These are phyloP conservation scores for Altica lythri DNA, from an alignment of 2,888 invertebrate genomes.

Conservation along the genomic window DNA sequence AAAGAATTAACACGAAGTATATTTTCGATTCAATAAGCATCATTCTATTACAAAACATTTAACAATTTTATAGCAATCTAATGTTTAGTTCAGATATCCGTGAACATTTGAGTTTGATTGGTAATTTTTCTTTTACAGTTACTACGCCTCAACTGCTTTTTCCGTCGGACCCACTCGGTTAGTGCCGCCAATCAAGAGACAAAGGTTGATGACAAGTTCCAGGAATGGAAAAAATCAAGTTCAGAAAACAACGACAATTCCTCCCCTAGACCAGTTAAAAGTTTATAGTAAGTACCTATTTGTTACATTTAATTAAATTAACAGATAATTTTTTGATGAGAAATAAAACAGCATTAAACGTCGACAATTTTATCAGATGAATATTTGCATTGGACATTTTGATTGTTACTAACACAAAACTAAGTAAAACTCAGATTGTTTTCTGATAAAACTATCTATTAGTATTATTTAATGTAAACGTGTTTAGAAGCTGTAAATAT, in stretches of 20 bases:
- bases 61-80: slow-evolving; percentile 10
- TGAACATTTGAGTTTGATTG: slow-evolving; percentile 20
- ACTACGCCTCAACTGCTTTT: slow-evolving; percentile 65
- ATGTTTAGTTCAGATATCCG: slow-evolving; percentile 9
- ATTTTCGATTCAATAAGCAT: too few species aligned
- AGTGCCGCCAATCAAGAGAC: slow-evolving; percentile 66
- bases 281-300: slow-evolving; percentile 64
- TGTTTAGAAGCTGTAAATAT: too few species aligned
- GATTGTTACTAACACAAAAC: too few species aligned
- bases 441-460: too few species aligned
- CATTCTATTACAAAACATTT: slow-evolving; percentile 2
- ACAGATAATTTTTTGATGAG: neutral
- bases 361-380: too few species aligned
- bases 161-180: slow-evolving; percentile 61
- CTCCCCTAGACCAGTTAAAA: slow-evolving; percentile 65
- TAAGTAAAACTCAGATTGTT: too few species aligned
- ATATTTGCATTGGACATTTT: too few species aligned
- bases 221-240: slow-evolving; percentile 56
- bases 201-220: slow-evolving; percentile 62
- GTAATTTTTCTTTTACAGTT: slow-evolving; percentile 55
- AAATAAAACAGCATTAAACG: too few species aligned
- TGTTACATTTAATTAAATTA: neutral
- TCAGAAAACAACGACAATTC: slow-evolving; percentile 55
- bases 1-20: too few species aligned
- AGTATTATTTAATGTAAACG: too few species aligned